These are phyloP conservation scores for Malurus melanocephalus DNA, from an alignment of 2,113 vertebrate genomes.

Conservation along the genomic window DNA sequence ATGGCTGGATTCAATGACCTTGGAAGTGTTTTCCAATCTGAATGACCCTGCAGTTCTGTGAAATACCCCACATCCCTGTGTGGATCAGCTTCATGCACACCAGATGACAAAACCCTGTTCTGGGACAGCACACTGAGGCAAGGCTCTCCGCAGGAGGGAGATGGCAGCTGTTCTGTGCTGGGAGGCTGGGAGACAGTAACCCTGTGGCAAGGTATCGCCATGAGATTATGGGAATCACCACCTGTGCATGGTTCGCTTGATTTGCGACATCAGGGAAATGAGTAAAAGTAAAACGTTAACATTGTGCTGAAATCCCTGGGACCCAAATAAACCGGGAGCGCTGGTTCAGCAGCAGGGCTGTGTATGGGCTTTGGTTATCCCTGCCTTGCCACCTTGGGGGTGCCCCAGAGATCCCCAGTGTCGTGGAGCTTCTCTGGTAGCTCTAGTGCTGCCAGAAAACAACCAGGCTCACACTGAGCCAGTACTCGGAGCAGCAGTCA, in stretches of 20 bases:
- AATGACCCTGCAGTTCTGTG: not conserved
- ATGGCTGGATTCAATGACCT: not conserved
- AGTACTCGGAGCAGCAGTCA: not conserved
- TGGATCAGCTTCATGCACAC: not conserved
- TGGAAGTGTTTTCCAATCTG: not conserved
- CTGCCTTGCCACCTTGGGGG: rapidly evolving
- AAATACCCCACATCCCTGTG: not conserved
- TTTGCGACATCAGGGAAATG: not conserved
- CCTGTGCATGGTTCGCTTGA: rapidly evolving
- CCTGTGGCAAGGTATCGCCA: not conserved
- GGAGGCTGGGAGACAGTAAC: not conserved
- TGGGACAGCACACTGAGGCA: not conserved
- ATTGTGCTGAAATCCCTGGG: rapidly evolving
- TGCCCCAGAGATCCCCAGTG: not conserved
- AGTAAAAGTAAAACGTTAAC: not conserved
- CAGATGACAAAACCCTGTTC: not conserved
- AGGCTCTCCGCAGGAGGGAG: rapidly evolving
- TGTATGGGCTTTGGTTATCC: too few species aligned
- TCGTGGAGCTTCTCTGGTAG: too few species aligned
- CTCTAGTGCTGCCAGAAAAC: too few species aligned
- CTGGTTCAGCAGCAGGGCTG: not conserved
- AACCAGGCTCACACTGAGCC: not conserved
- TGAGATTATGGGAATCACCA: rapidly evolving
- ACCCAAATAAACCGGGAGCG: rapidly evolving
- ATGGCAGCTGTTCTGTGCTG: not conserved